Evolutionary conservation across 2,113 vertebrate genomes (phyloP), one percentile per base, ranked within the genome.

Genomic region (Pygoscelis adeliae): DNA sequence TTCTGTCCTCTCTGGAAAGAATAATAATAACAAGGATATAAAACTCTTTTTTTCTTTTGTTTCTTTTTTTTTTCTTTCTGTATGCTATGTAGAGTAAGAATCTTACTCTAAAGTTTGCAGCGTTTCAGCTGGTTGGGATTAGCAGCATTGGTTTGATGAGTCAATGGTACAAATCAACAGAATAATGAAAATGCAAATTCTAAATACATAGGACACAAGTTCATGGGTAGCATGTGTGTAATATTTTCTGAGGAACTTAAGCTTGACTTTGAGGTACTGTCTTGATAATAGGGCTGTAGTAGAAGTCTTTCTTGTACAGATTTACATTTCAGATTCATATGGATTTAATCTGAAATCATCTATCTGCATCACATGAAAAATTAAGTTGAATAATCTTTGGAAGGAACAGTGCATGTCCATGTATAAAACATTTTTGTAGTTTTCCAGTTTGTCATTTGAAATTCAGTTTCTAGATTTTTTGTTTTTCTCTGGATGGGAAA

Each of bases 291-390:
- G 16, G 16, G 12, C 19, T 50, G 32, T 47, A 62, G 82, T 23
- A 62, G 19, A 79, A 92, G 11, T 36, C 23, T 87, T 40, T 65
- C 27, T 73, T 73, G 22, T 53, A 44, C 11, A 61, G 22, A 65
- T 91, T 81, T 89, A 73, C 25, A 30, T 91, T 92, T 91, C 21
- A 65, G 21, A 36, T 84, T 74, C 17, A 22, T 65, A 27, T 29
- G 2, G 21, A 81, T 87, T 93, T 95, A 84, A 72, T 72, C 73
- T 56, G 61, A 95, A 94, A 91, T 52, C 4, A 42, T 81, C 38
- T 72, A 7, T 85, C 18, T 84, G 10, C 5, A 59, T 86, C 27
- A 67, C 14, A 30, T 30, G 38, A 87, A 72, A 93, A 84, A 62
- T 44, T 1, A 94, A 84, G 21, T 47, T 38, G 53, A 76, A 27